phyloP scores from a whole-genome alignment of 2,797 vertebrate genomes.

The Gastrophryne carolinensis region DNA sequence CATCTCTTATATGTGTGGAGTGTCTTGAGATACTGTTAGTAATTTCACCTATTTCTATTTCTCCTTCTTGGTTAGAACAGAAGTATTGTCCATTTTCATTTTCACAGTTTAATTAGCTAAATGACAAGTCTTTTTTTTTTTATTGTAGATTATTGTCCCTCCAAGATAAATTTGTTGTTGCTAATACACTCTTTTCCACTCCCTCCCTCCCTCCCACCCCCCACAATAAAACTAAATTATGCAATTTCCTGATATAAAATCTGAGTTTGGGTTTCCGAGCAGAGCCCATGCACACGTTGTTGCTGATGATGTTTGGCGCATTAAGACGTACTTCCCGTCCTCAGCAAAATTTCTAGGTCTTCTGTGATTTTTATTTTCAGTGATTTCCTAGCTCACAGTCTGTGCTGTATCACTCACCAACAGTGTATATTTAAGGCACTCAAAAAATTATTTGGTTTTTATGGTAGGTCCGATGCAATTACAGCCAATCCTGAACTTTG shows the following conservation, averaged over 20 bases:
- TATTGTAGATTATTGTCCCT: constrained; percentile 73
- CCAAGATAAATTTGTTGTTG: constrained; percentile 72
- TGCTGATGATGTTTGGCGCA: constrained; percentile 68
- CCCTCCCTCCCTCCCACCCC: constrained; percentile 53
- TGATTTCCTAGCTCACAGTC: constrained; percentile 67
- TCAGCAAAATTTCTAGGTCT: constrained; percentile 64
- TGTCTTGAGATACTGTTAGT: constrained; percentile 77
- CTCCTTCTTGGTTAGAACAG: constrained; percentile 66
- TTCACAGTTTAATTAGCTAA: constrained; percentile 79
- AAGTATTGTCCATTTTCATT: constrained; percentile 73
- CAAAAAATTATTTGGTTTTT: constrained; percentile 97
- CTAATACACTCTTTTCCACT: constrained; percentile 70
- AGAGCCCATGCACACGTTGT: constrained; percentile 78
- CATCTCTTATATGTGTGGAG: constrained; percentile 72
- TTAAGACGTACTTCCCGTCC: constrained; percentile 65
- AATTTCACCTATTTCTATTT: constrained; percentile 71
- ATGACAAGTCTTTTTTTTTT: constrained; percentile 64
- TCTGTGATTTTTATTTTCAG: constrained; percentile 67
- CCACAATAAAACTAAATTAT: constrained; percentile 71
- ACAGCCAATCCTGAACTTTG: constrained; percentile 95
- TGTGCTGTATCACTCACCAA: constrained; percentile 80
- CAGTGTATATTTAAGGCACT: constrained; percentile 92
- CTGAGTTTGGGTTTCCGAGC: constrained; percentile 85
- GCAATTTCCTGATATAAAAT: constrained; percentile 81
- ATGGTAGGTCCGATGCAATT: constrained; percentile 97